Conservation (phyloP, 2,888 invertebrate species). For the Proisotoma minuta region DNA sequence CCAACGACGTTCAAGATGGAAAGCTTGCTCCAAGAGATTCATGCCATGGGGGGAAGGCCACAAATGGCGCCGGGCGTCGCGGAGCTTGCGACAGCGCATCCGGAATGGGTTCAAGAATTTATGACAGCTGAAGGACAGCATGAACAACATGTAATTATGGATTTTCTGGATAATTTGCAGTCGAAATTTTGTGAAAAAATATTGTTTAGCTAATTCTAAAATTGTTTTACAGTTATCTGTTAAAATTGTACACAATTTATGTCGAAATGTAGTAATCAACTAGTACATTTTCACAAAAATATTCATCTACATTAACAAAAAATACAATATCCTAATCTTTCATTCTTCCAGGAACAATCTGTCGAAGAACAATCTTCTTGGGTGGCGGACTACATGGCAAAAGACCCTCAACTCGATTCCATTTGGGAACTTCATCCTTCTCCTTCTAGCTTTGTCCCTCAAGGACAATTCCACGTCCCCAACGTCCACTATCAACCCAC, state of each 20-base stretch:
- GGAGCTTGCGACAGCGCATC: slow-evolving; percentile 29
- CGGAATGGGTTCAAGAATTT: slow-evolving; percentile 55
- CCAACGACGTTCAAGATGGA: slow-evolving; percentile 88
- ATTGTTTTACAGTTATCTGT: too few species aligned
- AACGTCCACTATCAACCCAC: slow-evolving; percentile 7
- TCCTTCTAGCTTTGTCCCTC: not conserved
- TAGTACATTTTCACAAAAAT: too few species aligned
- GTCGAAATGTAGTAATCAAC: too few species aligned
- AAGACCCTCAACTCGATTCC: slow-evolving; percentile 22
- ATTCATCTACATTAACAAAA: too few species aligned
- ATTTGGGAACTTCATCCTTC: slow-evolving; percentile 17
- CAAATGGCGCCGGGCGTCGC: slow-evolving; percentile 42
- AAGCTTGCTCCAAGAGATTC: slow-evolving; percentile 75
- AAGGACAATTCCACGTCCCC: not conserved
- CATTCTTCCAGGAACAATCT: too few species aligned
- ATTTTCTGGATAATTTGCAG: not conserved
- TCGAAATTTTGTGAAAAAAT: too few species aligned
- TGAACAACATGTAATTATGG: slow-evolving; percentile 40
- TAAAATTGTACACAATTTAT: too few species aligned
- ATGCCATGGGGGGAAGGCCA: slow-evolving; percentile 60
- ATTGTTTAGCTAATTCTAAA: too few species aligned
- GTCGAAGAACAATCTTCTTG: slow-evolving; percentile 25
- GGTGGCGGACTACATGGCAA: slow-evolving; percentile 27
- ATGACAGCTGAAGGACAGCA: too few species aligned
- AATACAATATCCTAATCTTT: too few species aligned